Percentiles rank a stretch among this genome's conserved stretches.
Evolutionary conservation across 2,888 invertebrate species (phyloP).

Genomic region (Candidula unifasciata): DNA sequence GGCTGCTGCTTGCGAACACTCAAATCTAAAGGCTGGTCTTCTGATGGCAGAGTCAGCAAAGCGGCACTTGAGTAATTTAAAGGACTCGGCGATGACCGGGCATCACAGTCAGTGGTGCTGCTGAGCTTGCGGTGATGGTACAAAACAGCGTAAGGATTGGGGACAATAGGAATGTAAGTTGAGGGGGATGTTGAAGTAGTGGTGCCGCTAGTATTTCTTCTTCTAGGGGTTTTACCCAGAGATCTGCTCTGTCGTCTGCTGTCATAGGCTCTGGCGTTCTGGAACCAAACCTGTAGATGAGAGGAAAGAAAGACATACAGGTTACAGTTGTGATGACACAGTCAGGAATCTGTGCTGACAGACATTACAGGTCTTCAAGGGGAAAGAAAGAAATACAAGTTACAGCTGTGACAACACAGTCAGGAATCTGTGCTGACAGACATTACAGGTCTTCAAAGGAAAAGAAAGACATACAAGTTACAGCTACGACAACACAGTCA

Average conservation of each 20-base stretch:
- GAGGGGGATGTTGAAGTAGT: constrained; percentile 54
- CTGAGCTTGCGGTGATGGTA: constrained; percentile 24
- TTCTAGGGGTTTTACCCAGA: constrained; percentile 1
- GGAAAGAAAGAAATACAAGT: too few relatives aligned
- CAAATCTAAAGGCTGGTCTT: constrained; percentile 86
- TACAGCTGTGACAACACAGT: too few relatives aligned
- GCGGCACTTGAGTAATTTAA: constrained; percentile 12
- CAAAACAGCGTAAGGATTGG: constrained; percentile 60
- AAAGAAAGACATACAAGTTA: too few relatives aligned
- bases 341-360: too few relatives aligned
- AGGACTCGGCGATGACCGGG: not conserved
- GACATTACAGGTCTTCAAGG: too few relatives aligned
- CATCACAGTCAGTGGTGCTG: constrained; percentile 18
- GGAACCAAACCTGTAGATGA: constrained; percentile 88
- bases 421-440: too few relatives aligned
- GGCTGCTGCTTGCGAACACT: constrained; percentile 84
- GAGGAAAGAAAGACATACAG: not conserved
- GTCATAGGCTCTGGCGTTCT: constrained; percentile 90
- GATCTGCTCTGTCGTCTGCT: constrained; percentile 79
- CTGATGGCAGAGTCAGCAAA: constrained; percentile 36
- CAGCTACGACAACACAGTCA: too few relatives aligned
- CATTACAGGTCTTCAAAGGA: too few relatives aligned
- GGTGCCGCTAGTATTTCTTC: constrained; percentile 40
- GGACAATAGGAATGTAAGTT: constrained; percentile 74
- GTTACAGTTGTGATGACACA: not conserved